Base-by-base conservation (phyloP, 2,113 vertebrate genomes). In the Boleophthalmus pectinirostris region DNA sequence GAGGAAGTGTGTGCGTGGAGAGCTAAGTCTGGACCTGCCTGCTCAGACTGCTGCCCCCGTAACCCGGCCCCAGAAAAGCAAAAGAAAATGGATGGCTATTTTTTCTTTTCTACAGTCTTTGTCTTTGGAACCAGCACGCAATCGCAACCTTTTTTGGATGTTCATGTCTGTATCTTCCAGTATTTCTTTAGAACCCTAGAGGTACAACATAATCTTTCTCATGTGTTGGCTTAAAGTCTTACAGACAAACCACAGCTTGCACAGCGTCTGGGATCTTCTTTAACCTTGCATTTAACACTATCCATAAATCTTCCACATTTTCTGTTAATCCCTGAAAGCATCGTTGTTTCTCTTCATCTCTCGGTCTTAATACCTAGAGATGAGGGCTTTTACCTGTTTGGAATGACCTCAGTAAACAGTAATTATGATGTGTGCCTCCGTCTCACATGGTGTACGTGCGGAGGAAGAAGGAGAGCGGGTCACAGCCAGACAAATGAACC, bases 341-440 rank as follows among this genome's bases (percentile, higher is more conserved):
- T 66, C 23, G 2, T 66, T 66, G 38, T 66, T 66, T 66, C 65
- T 23, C 21, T 21, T 66, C 61, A 73, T 69, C 68, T 14, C 23
- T 51, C 33, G 75, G 68, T 54, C 51, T 54, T 51, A 51, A 54
- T 46, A 70, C 29, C n/a, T 43, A 23, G 56, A 35, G 63, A 29
- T 29, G 29, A 75, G 76, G 73, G 70, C 70, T 23, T 78, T 85
- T 57, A 81, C 61, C 68, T 33, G 38, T 75, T 65, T 78, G 63
- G 58, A 24, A 53, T 65, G 75, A 76, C 65, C 72, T 75, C 23
- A 67, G 68, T 23, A 57, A 66, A 15, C 24, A 74, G 78, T 80
- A 74, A 80, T 77, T 75, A 70, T 25, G 67, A 8, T 49, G 51
- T 66, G 29, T 46, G 13, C 33, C 33, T 45, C 68, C 67, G 45